Conservation (phyloP, 2,888 invertebrate species). For the Allacma fusca region DNA sequence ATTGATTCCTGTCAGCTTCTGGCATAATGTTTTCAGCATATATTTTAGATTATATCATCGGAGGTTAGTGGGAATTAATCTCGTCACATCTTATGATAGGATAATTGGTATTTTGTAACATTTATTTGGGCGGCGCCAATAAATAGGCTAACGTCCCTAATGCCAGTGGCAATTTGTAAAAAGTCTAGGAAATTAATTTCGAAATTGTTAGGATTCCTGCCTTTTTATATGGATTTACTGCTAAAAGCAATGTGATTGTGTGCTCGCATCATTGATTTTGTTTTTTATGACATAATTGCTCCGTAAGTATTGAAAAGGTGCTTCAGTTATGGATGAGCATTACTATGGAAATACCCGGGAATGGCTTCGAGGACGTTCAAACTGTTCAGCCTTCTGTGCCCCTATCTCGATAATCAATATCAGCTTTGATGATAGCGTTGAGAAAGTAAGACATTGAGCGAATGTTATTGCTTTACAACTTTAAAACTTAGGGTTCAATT, state of each 20-base stretch:
- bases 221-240: too few relatives aligned
- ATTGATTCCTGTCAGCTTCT: conserved; percentile 49
- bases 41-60: conserved; percentile 60
- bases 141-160: too few relatives aligned
- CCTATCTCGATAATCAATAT: conserved; percentile 72
- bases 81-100: too few relatives aligned
- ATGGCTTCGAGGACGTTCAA: conserved; percentile 68
- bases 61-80: too few relatives aligned
- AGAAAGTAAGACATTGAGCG: conserved; percentile 70
- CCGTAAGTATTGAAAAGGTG: conserved; percentile 82
- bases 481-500: too few relatives aligned
- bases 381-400: conserved; percentile 72
- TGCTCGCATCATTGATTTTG: not conserved
- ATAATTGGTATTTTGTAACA: too few relatives aligned
- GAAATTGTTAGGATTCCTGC: too few relatives aligned
- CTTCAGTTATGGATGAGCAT: conserved; percentile 87
- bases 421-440: conserved; percentile 73
- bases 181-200: too few relatives aligned
- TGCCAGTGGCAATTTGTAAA: too few relatives aligned
- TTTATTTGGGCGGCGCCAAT: too few relatives aligned
- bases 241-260: not conserved
- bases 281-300: conserved; percentile 69
- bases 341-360: conserved; percentile 69
- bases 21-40: conserved; percentile 53
- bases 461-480: too few relatives aligned